A percentile compares a stretch with the other conserved stretches of the same genome.
Conservation (phyloP, 2,113 vertebrate species). For the Caretta caretta region DNA sequence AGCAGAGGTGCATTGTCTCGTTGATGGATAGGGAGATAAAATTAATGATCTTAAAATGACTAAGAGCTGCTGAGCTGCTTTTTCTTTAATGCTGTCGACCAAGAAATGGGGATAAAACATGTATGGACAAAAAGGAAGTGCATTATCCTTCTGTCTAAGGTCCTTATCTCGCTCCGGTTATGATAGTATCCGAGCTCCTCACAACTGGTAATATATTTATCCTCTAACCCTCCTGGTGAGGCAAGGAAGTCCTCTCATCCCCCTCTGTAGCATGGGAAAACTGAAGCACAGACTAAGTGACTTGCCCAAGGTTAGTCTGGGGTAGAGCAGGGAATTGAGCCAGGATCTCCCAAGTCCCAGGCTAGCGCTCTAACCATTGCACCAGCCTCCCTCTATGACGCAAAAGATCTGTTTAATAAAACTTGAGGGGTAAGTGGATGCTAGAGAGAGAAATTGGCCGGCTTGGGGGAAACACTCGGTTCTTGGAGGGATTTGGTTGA, state of each 20-base stretch:
- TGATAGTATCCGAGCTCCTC: not conserved
- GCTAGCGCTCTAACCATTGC: not conserved
- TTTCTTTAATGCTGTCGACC: not conserved
- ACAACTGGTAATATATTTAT: not conserved
- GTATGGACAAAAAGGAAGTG: not conserved
- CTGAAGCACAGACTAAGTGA: not conserved
- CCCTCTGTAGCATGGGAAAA: not conserved
- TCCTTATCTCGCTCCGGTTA: not conserved
- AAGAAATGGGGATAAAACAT: not conserved
- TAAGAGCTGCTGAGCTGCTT: not conserved
- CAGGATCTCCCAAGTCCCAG: not conserved
- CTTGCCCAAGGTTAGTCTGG: not conserved
- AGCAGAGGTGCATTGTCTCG: not conserved
- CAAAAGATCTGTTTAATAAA: not conserved
- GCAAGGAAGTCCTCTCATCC: not conserved
- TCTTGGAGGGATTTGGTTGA: not conserved
- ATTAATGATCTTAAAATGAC: not conserved
- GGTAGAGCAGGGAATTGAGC: not conserved
- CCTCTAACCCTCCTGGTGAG: not conserved
- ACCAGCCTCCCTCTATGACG: not conserved
- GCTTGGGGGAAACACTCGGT: not conserved
- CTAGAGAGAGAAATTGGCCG: not conserved
- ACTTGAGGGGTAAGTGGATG: not conserved
- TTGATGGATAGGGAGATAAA: not conserved
- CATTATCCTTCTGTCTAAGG: not conserved